Conservation (phyloP, 1,140 invertebrate species). For the Drosophila nannoptera region DNA sequence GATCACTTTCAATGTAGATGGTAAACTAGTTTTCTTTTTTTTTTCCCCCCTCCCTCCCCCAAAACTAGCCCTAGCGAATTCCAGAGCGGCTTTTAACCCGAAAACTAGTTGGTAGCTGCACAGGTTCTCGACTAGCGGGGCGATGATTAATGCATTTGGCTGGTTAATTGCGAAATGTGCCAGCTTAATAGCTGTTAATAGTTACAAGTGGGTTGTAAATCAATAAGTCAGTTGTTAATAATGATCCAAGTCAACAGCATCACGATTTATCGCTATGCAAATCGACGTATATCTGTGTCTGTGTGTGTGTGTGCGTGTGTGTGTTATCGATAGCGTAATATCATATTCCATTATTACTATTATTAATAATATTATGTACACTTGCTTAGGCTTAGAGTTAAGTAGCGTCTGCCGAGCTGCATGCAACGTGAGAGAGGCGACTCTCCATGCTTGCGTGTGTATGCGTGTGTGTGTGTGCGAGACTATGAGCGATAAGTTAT, state of each 20-base stretch:
- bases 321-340: too few relatives aligned
- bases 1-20: too few relatives aligned
- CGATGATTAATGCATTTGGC: conserved; percentile 28
- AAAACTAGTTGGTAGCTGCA: background rate
- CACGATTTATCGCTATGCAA: background rate
- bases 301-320: background rate
- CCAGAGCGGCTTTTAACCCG: conserved; percentile 35
- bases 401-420: too few relatives aligned
- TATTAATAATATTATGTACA: too few relatives aligned
- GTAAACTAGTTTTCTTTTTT: too few relatives aligned
- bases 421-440: too few relatives aligned
- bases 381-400: too few relatives aligned
- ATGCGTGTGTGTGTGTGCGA: too few relatives aligned
- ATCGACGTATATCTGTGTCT: background rate
- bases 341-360: too few relatives aligned
- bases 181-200: conserved; percentile 8
- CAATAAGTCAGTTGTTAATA: background rate
- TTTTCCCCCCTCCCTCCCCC: too few relatives aligned
- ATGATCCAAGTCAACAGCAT: too few relatives aligned
- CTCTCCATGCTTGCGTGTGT: too few relatives aligned
- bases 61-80: conserved; percentile 26
- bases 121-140: conserved; percentile 4
- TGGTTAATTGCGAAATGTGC: conserved; percentile 35
- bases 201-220: background rate
- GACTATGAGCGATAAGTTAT: background rate